Evolutionary conservation across 2,797 vertebrate species (phyloP).

Genomic region (Rhinophrynus dorsalis): DNA sequence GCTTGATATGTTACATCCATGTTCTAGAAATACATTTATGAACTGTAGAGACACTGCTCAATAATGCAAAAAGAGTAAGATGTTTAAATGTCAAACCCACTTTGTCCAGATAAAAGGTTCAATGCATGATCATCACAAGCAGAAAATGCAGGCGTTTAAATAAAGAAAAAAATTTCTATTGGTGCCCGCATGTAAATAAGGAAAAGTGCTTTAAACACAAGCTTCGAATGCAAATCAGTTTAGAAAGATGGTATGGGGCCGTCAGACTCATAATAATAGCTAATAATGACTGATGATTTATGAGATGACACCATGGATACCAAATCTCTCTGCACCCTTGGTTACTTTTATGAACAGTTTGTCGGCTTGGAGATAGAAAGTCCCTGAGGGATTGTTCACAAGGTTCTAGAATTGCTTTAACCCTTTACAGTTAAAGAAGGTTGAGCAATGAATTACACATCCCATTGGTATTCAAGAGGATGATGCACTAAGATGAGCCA

Average conservation of each 20-base stretch:
- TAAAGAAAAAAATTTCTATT: constrained; percentile 70
- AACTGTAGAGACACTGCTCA: constrained; percentile 69
- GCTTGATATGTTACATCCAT: constrained; percentile 54
- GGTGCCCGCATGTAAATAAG: background rate
- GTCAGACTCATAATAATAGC: constrained; percentile 72
- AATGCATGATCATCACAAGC: constrained; percentile 55
- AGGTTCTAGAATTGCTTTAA: background rate
- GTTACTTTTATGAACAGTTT: constrained; percentile 56
- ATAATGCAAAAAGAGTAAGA: constrained; percentile 64
- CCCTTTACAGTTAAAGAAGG: background rate
- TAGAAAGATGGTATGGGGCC: constrained; percentile 63
- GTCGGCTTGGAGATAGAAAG: background rate
- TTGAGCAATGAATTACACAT: too few relatives aligned
- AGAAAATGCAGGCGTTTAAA: background rate
- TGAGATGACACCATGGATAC: constrained; percentile 74
- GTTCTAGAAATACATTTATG: constrained; percentile 71
- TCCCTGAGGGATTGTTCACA: background rate
- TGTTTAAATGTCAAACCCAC: constrained; percentile 64
- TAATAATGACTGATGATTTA: constrained; percentile 75
- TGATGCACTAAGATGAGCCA: too few relatives aligned
- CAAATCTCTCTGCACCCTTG: constrained; percentile 60
- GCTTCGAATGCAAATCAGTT: constrained; percentile 70
- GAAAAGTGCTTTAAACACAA: constrained; percentile 54
- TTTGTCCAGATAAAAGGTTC: constrained; percentile 60
- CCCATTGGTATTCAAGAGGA: too few relatives aligned